Base-by-base conservation (phyloP, 2,888 invertebrate species). In the Diaprepes abbreviatus region DNA sequence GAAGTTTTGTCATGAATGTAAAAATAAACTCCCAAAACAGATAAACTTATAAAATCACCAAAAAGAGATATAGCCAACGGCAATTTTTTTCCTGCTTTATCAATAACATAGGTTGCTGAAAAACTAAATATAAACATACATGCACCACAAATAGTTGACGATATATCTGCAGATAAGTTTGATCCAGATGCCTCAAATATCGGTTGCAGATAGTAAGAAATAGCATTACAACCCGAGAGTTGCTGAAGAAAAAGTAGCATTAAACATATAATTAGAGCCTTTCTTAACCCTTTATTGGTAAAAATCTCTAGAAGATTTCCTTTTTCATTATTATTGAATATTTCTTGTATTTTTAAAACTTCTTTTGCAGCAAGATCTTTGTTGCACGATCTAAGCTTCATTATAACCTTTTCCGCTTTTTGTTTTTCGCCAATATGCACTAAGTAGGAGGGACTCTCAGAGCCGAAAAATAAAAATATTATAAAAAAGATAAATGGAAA, bases 221-320 rank as follows among this genome's bases (percentile, higher is more conserved):
- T 69, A 0, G 75, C 75, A 31, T 63, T 72, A 14, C 72, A 71
- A 7, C 93, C 93, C 2, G 90, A 89, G 73, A 94, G 85, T 83
- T 96, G 95, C 80, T 95, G 95, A 84, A 93, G 92, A 73, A 89
- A 84, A 48, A 93, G 90, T 64, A 95, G 85, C 5, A 89, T 88
- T 74, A 89, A 90, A 0, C 91, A 91, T 62, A 91, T 89, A 74
- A 92, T 87, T 78, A 94, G 87, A 0, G 93, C 93, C 78, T 90
- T 91, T 74, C 92, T 89, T 81, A 93, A 91, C 19, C 90, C 87
- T 58, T 89, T 87, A 4, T 89, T 89, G 76, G 85, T 89, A 80
- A 84, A 87, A 0, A 93, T 85, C 77, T 92, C 92, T 0, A 83
- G 78, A 0, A 89, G 48, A 3, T 75, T 79, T 0, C 82, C 83